phyloP scores from a whole-genome alignment of 2,113 vertebrate species.

The Solea solea region DNA sequence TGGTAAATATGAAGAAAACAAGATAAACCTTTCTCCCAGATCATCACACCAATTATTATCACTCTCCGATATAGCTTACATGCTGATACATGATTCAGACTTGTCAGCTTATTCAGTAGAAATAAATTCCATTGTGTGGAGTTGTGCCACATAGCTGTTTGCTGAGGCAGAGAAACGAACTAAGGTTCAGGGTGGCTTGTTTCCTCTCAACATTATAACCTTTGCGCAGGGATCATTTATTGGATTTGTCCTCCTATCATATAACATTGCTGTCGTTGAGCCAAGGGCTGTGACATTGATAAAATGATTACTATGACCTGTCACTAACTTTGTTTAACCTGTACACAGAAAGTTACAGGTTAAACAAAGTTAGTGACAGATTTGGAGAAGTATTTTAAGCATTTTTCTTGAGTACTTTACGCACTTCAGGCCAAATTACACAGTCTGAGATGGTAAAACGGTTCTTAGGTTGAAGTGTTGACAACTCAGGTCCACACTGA shows the following conservation, averaged over 20 bases:
- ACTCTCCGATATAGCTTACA: too few relatives aligned
- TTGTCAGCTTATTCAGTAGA: neutral
- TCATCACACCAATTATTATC: too few relatives aligned
- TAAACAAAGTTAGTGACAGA: neutral
- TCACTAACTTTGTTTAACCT: too few relatives aligned
- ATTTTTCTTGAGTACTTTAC: neutral
- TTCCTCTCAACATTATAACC: neutral
- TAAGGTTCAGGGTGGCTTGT: neutral
- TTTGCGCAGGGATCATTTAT: neutral
- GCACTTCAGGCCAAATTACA: neutral
- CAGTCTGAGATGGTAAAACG: neutral
- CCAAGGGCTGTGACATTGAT: too few relatives aligned
- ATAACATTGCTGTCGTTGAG: neutral
- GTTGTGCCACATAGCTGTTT: neutral
- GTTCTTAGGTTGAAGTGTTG: neutral
- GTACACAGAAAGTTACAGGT: neutral
- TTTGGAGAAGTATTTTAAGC: neutral
- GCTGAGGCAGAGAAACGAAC: neutral
- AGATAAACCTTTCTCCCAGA: too few relatives aligned
- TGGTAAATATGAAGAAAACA: too few relatives aligned
- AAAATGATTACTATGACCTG: too few relatives aligned
- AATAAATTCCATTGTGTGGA: neutral
- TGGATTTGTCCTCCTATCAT: neutral
- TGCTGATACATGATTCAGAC: neutral
- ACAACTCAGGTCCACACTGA: neutral